Evolutionary conservation across 2,113 vertebrate genomes (phyloP), one percentile per base, ranked within the genome.

Genomic region (Oreochromis niloticus): DNA sequence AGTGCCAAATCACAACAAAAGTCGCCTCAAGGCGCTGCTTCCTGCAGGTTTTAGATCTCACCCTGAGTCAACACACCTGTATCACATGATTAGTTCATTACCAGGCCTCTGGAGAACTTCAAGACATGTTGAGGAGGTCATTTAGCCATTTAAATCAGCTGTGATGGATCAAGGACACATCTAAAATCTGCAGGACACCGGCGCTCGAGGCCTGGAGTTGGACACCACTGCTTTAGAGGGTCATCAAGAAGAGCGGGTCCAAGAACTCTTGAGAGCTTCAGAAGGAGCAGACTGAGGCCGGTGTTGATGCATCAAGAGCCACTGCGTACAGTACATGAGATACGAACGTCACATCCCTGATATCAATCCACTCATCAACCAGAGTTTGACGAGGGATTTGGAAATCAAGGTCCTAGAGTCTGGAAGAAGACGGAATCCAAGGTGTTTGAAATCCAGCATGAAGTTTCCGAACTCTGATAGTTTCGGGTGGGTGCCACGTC

Each of bases 211-310:
- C 57, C 57, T 10, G 57, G 2, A 61, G 59, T 34, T 63, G 30
- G 30, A 34, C 30, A 19, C 0, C 13, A 4, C 57, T 0, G 12
- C 5, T 71, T 71, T 6, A 16, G 7, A 43, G 66, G 39, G 0
- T 34, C 2, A 3, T 19, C 59, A 12, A 19, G 17, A 66, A 66
- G 6, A n/a, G 32, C 5, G 6, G 9, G 39, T 73, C 22, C 66
- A 46, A 43, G 22, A 73, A 27, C n/a, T 46, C 13, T 24, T 5
- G 22, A 27, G 39, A 46, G 39, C 66, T 46, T 43, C 66, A 71
- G n/a, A 27, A 27, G 12, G 8, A 73, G 19, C 34, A 43, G n/a
- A 43, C 22, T 43, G 66, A 43, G 41, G 68, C n/a, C 4, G 2
- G 63, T 22, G 63, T 22, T 39, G 34, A 6, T 14, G 43, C 43